These are phyloP conservation scores for Pavo muticus DNA, from an alignment of 2,113 vertebrate genomes.

Conservation along the genomic window DNA sequence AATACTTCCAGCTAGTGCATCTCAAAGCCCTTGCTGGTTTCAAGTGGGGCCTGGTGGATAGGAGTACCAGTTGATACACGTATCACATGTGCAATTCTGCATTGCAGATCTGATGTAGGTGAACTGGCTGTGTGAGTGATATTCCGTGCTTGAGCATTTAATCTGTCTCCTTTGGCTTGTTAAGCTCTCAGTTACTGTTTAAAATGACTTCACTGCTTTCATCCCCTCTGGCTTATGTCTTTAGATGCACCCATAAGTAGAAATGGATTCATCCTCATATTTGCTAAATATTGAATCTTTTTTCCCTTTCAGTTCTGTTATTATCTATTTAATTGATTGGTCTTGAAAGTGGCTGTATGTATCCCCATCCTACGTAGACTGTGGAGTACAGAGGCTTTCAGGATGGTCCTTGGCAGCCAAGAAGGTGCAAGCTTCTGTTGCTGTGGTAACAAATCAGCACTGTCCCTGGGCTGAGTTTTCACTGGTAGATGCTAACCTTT, in stretches of 20 bases:
- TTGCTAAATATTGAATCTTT: background rate
- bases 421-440: background rate
- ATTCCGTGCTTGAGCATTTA: background rate
- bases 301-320: background rate
- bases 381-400: background rate
- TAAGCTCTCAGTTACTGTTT: background rate
- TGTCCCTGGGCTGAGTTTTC: background rate
- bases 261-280: background rate
- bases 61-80: background rate
- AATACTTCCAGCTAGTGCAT: background rate
- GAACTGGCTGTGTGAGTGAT: background rate
- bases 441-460: background rate
- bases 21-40: background rate
- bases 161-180: background rate
- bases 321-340: background rate
- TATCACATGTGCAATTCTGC: background rate
- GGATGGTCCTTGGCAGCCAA: background rate
- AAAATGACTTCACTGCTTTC: background rate
- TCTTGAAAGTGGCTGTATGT: background rate
- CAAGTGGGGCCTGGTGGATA: background rate
- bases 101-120: background rate
- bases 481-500: background rate
- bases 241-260: background rate
- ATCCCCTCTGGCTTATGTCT: background rate
- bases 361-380: accelerated